These are phyloP conservation scores for Machimus rusticus DNA, from an alignment of 2,888 invertebrate genomes.

Conservation along the genomic window DNA sequence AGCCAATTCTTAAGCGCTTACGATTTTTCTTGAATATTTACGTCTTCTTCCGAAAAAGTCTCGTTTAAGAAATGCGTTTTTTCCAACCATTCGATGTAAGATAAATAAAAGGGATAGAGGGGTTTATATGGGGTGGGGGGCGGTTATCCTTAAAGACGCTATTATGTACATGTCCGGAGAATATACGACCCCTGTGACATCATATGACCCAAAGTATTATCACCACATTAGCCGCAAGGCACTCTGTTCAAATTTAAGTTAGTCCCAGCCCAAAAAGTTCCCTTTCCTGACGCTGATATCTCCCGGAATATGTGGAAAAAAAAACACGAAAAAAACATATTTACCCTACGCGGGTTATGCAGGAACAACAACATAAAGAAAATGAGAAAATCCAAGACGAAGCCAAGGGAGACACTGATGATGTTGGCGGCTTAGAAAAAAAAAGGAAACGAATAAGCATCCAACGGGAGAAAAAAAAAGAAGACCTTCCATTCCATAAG, in stretches of 20 bases:
- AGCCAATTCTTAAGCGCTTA: not conserved
- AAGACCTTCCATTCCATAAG: not conserved
- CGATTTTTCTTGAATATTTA: not conserved
- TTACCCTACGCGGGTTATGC: not conserved
- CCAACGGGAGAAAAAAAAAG: not conserved
- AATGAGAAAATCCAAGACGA: not conserved
- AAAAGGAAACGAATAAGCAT: not conserved
- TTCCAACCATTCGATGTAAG: not conserved
- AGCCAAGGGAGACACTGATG: not conserved
- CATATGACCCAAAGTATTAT: conserved; percentile 25
- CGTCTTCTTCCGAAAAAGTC: not conserved
- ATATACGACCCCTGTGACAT: not conserved
- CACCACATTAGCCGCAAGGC: conserved; percentile 5
- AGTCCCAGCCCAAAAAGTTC: not conserved
- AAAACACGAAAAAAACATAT: not conserved
- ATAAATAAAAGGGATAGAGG: not conserved
- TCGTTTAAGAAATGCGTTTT: not conserved
- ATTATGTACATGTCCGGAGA: not conserved
- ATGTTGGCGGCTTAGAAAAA: not conserved
- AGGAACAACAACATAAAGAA: not conserved
- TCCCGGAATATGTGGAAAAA: not conserved
- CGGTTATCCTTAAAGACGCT: not conserved
- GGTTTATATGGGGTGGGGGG: not conserved
- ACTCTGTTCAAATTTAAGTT: conserved; percentile 16
- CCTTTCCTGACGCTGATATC: not conserved